A percentile compares a stretch with the other conserved stretches of the same genome.
These are phyloP conservation scores for Ectropis crepuscularia DNA, from an alignment of 2,888 invertebrate species.

Conservation along the genomic window DNA sequence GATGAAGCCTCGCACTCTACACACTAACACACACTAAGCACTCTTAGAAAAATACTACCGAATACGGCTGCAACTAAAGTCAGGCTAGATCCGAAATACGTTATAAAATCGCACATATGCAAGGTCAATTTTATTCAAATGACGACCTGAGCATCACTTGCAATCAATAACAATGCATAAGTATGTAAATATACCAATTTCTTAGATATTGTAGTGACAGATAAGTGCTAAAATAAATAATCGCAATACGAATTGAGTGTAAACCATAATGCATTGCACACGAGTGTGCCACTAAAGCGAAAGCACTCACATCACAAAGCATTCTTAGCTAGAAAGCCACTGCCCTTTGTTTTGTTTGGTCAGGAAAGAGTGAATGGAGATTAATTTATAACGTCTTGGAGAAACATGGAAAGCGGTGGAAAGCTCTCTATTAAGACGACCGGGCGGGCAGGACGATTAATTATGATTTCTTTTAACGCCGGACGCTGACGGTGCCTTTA, in stretches of 20 bases:
- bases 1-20: no score
- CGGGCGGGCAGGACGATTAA: constrained; percentile 75
- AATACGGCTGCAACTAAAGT: no score
- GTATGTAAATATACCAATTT: no score
- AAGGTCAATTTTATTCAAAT: no score
- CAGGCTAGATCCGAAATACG: no score
- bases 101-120: no score
- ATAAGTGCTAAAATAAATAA: no score
- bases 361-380: constrained; percentile 73
- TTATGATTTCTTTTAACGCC: constrained; percentile 82
- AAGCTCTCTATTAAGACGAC: constrained; percentile 78
- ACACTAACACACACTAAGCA: no score
- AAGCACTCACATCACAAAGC: constrained; percentile 34
- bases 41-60: no score
- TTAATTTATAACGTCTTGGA: constrained; percentile 80
- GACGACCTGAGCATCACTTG: no score
- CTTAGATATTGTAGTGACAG: no score
- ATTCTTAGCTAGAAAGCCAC: constrained; percentile 55
- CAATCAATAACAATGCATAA: no score
- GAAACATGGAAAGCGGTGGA: constrained; percentile 76
- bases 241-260: not conserved
- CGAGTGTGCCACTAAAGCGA: not conserved
- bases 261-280: not conserved
- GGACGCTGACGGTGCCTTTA: constrained; percentile 58
- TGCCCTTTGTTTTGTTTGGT: constrained; percentile 69